Base-by-base conservation (phyloP, 2,797 vertebrate species). In the Hippopotamyrus pictus region DNA sequence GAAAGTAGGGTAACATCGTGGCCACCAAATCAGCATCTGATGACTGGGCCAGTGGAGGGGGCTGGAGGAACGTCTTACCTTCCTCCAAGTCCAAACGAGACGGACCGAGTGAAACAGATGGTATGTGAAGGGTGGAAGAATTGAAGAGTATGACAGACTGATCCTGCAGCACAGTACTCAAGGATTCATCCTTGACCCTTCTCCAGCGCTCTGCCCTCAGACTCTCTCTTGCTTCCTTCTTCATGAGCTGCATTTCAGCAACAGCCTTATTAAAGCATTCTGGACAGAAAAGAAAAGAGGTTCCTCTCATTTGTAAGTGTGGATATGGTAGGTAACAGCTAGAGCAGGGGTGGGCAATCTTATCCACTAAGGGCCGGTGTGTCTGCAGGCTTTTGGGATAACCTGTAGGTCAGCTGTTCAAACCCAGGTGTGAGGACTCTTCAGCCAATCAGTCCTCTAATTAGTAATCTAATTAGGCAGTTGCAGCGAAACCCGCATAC, bases 241-340 rank as follows among this genome's bases (percentile, higher is more conserved):
- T 89, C 46, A 86, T 90, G 79, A 83, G 88, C 22, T 90, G 90
- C 62, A 85, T 86, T 33, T 89, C 65, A 76, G 94, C 94, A 93
- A 89, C 59, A 19, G 90, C 89, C 19, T 89, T 90, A 0, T 91
- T 91, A 51, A 94, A 89, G 90, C 88, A 87, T 83, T 93, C 93
- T 94, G 87, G 14, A 92, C 84, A 83, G 86, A 48, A 44, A 46
- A 46, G 54, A 87, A 9, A 65, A 44, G 1, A 22, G 41, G 5
- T 22, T 29, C 22, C 25, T 22, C 48, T 17, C 29, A 17, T 22
- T 6, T 50, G 11, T 5, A 69, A 69, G 65, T 69, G 48, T 22
- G 37, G 54, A 62, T 17, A 12, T 41, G 22, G n/a, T 46, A 57
- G 33, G 37, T 12, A 48, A 22, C n/a, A 65, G 8, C 17, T 17